Percentiles rank a stretch among this genome's conserved stretches.
phyloP scores from a whole-genome alignment of 23 tunicate genomes.

The Clavelina lepadiformis region DNA sequence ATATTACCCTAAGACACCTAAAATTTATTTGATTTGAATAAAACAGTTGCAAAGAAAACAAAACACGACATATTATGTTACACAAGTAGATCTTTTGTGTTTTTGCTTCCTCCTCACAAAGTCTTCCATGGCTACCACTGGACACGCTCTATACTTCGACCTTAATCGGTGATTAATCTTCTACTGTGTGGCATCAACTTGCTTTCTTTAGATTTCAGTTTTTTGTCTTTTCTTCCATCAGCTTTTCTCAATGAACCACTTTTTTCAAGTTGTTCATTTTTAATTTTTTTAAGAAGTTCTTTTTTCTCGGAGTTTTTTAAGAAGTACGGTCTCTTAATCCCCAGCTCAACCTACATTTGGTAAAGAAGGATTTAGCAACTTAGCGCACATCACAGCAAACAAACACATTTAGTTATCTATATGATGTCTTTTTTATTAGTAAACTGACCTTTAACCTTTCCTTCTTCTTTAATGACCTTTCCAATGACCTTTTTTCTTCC shows the following conservation, averaged over 20 bases:
- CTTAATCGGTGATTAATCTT: too few species aligned
- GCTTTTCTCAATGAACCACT: conserved; percentile 16
- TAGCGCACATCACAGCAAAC: too few species aligned
- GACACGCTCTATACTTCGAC: too few species aligned
- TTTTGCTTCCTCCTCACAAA: too few species aligned
- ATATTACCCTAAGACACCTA: too few species aligned
- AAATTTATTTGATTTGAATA: too few species aligned
- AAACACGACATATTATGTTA: too few species aligned
- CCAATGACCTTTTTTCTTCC: conserved; percentile 19
- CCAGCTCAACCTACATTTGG: conserved; percentile 43
- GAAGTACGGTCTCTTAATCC: conserved; percentile 59
- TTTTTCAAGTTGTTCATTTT: conserved; percentile 16
- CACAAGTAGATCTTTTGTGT: too few species aligned
- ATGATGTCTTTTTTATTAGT: background rate
- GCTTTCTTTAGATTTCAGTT: conserved; percentile 30
- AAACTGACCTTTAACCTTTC: conserved; percentile 56
- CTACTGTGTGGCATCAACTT: conserved; percentile 30
- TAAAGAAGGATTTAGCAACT: too few species aligned
- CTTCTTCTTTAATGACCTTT: conserved; percentile 37
- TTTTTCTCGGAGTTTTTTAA: conserved; percentile 39
- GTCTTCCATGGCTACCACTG: too few species aligned
- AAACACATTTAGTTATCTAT: too few species aligned
- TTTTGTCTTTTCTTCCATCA: conserved; percentile 36
- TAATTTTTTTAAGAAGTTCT: conserved; percentile 24
- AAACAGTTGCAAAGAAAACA: too few species aligned